These are phyloP conservation scores for Drosophila affinis DNA, from an alignment of 2,888 invertebrate genomes.

Conservation along the genomic window DNA sequence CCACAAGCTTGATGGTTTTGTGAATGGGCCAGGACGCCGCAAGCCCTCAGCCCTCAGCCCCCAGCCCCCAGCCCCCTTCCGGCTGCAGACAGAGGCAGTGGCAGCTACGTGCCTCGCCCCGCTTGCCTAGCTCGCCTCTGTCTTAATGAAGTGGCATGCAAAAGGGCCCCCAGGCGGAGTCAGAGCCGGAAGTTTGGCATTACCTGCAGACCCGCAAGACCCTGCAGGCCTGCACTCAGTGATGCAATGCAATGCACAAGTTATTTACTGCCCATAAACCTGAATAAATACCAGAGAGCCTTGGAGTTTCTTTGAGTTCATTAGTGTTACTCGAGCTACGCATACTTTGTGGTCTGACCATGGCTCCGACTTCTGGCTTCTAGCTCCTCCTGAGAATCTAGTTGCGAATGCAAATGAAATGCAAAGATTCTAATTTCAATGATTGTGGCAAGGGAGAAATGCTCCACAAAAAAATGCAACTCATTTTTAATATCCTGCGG, in stretches of 20 bases:
- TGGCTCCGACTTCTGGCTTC: neutral
- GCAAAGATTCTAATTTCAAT: slow-evolving; percentile 28
- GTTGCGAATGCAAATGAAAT: slow-evolving; percentile 40
- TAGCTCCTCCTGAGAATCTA: neutral
- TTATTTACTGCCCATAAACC: slow-evolving; percentile 66
- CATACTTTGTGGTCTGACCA: neutral
- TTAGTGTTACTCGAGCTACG: slow-evolving; percentile 53
- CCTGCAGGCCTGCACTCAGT: slow-evolving; percentile 8
- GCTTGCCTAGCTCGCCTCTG: neutral
- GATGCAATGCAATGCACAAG: slow-evolving; percentile 38
- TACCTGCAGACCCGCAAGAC: slow-evolving; percentile 57
- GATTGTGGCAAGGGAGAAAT: slow-evolving; percentile 5
- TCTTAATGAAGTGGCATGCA: slow-evolving; percentile 70
- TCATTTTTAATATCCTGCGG: slow-evolving; percentile 77
- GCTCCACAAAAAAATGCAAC: slow-evolving; percentile 52
- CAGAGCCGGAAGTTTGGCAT: slow-evolving; percentile 61
- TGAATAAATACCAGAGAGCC: slow-evolving; percentile 39
- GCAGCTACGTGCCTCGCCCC: neutral
- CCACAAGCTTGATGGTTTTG: slow-evolving; percentile 55
- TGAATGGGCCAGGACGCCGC: slow-evolving; percentile 27
- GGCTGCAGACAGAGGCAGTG: slow-evolving; percentile 5
- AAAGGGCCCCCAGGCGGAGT: slow-evolving; percentile 14
- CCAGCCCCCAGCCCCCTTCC: slow-evolving; percentile 13
- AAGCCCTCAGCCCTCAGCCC: slow-evolving; percentile 5
- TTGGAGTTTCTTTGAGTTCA: slow-evolving; percentile 56